Percentiles rank a stretch among this genome's conserved stretches.
These are phyloP conservation scores for human (Homo sapiens) DNA, from an alignment of 2,113 vertebrate genomes.

Conservation along the genomic window GRCh38 chr4:140051501-140052000, in stretches of 20 bases:
- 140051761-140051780: neutral
- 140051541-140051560: too few relatives aligned
- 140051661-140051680: neutral
- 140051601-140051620: conserved; percentile 23
- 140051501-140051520: too few relatives aligned
- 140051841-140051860: neutral
- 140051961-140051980: neutral
- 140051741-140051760: neutral
- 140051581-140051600: neutral
- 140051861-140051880: neutral
- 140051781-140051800: neutral
- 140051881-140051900: neutral
- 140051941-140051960: neutral
- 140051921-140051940: neutral
- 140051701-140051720: neutral
- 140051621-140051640: neutral
- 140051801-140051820: neutral
- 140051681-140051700: neutral
- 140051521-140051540: too few relatives aligned
- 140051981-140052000: neutral
- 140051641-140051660: neutral
- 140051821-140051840: neutral
- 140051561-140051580: neutral
- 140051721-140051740: conserved; percentile 31
- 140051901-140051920: neutral